Percentiles rank a stretch among this genome's conserved stretches.
These are phyloP conservation scores for Tokudaia tokunoshimensis DNA, from an alignment of 2,797 vertebrate genomes.

Conservation along the genomic window DNA sequence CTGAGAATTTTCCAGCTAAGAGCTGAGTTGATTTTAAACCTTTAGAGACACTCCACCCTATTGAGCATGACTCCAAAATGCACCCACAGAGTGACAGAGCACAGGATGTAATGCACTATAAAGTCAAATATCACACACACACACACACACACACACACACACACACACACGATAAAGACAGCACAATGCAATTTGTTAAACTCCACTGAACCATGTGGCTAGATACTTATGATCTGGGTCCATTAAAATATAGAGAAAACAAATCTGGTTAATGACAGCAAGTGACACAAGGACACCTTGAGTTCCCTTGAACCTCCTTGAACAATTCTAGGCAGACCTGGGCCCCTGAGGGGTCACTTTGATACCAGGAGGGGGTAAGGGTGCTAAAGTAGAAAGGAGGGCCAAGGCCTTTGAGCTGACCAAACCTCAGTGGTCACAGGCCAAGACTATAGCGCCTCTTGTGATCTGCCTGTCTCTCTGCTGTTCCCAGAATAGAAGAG, in stretches of 20 bases:
- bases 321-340: neutral
- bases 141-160: no score
- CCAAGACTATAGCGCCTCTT: neutral
- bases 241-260: neutral
- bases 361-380: accelerated
- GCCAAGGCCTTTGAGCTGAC: no score
- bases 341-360: accelerated
- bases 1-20: accelerated
- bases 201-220: accelerated
- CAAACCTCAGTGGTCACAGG: neutral
- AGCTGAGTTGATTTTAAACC: neutral
- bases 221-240: neutral
- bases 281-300: neutral
- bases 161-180: neutral
- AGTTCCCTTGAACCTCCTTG: neutral
- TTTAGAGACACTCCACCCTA: neutral
- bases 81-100: neutral
- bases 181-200: neutral
- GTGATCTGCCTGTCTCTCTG: neutral
- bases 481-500: neutral
- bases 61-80: neutral
- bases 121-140: neutral
- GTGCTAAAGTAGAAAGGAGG: neutral
- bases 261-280: neutral
- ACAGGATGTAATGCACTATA: neutral